Percentiles rank a stretch among this genome's conserved stretches.
These are phyloP conservation scores for Diprion similis DNA, from an alignment of 1,140 invertebrate genomes.

Conservation along the genomic window DNA sequence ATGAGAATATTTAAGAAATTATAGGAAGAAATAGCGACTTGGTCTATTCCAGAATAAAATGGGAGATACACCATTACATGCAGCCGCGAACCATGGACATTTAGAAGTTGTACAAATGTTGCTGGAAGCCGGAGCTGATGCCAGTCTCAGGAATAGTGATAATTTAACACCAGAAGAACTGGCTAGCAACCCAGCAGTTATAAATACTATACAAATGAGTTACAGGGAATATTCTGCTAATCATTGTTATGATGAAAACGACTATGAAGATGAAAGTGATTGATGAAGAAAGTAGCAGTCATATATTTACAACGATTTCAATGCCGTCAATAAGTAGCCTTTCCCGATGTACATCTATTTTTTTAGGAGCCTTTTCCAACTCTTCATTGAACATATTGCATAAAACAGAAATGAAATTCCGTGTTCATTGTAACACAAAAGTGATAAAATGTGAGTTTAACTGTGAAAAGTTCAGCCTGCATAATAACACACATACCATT, in stretches of 20 bases:
- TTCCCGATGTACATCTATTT: no score
- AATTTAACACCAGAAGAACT: conserved; percentile 64
- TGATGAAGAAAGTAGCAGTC: conserved; percentile 25
- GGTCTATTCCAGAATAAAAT: conserved; percentile 60
- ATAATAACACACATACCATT: neutral
- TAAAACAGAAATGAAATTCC: no score
- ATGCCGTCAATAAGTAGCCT: no score
- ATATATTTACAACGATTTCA: no score
- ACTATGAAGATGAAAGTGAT: conserved; percentile 56
- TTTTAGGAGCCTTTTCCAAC: no score
- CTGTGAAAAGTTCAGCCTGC: neutral
- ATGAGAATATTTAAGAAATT: conserved; percentile 11
- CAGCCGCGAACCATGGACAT: conserved; percentile 68
- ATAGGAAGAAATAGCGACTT: conserved; percentile 13
- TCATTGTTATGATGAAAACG: conserved; percentile 46
- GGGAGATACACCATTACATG: conserved; percentile 70
- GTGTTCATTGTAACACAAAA: no score
- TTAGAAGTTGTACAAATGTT: conserved; percentile 68
- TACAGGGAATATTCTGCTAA: conserved; percentile 29
- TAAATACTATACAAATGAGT: conserved; percentile 54
- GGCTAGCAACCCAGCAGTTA: conserved; percentile 58
- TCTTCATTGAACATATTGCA: no score
- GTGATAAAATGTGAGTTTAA: no score
- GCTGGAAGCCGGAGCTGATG: conserved; percentile 66
- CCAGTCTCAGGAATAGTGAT: conserved; percentile 65